A percentile compares a stretch with the other conserved stretches of the same genome.
phyloP scores from a whole-genome alignment of 2,888 invertebrate genomes.

The Choristoneura rosaceana region DNA sequence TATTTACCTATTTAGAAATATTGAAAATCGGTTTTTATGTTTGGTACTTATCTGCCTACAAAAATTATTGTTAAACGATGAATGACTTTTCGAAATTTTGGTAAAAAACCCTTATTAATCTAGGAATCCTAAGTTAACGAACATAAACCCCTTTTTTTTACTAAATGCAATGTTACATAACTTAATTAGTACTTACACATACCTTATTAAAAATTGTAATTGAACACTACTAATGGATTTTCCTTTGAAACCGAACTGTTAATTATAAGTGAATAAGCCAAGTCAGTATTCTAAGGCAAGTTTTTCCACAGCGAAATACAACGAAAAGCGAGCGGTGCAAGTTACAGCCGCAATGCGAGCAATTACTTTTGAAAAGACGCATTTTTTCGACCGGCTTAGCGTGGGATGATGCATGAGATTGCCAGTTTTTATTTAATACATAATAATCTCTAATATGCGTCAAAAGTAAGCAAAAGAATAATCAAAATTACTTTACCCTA shows the following conservation, averaged over 20 bases:
- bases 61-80: too few species aligned
- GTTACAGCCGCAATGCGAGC: conserved; percentile 36
- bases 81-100: too few species aligned
- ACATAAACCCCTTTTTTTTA: too few species aligned
- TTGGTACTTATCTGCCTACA: too few species aligned
- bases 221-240: background rate
- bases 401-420: too few species aligned
- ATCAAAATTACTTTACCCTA: too few species aligned
- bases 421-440: too few species aligned
- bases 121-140: background rate
- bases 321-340: conserved; percentile 49
- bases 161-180: background rate
- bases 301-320: conserved; percentile 68
- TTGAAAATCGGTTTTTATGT: too few species aligned
- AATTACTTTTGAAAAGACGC: background rate
- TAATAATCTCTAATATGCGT: too few species aligned
- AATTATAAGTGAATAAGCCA: conserved; percentile 51
- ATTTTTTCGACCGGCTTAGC: too few species aligned
- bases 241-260: conserved; percentile 20
- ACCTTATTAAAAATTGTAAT: background rate
- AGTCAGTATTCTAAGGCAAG: conserved; percentile 64
- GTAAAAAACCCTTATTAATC: background rate
- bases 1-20: too few species aligned
- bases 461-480: too few species aligned
- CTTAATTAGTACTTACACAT: background rate